phyloP scores from a whole-genome alignment of 2,113 vertebrate genomes.

The Montifringilla adamsi region DNA sequence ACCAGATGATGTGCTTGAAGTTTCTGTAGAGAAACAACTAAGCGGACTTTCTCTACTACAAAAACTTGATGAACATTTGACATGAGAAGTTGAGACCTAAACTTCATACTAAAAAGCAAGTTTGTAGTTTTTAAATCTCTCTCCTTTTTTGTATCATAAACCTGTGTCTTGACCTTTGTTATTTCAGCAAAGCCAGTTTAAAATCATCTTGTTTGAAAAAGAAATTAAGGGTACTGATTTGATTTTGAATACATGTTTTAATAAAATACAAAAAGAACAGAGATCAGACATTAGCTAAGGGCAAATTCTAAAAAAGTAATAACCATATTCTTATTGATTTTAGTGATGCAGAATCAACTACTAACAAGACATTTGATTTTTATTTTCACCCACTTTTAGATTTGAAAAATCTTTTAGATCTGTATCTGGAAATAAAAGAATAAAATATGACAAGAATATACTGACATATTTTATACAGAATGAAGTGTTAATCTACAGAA shows the following conservation, averaged over 20 bases:
- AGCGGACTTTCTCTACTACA: background rate
- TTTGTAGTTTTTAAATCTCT: background rate
- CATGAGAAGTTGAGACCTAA: background rate
- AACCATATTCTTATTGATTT: background rate
- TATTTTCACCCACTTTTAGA: background rate
- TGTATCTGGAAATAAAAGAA: background rate
- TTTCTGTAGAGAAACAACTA: background rate
- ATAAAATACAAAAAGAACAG: background rate
- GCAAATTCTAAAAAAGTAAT: background rate
- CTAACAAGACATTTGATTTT: background rate
- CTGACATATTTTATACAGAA: background rate
- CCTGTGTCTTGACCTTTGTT: background rate
- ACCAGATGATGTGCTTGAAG: background rate
- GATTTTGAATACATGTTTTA: background rate
- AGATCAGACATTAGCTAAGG: background rate
- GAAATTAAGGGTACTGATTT: background rate
- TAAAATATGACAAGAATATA: background rate
- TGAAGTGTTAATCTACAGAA: background rate
- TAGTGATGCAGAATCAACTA: background rate
- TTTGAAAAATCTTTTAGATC: background rate
- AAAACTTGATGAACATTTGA: background rate
- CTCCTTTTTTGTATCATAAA: background rate
- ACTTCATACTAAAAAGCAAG: background rate
- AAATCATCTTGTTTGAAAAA: background rate
- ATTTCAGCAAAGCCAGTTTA: background rate